Evolutionary conservation across 2,888 invertebrate species (phyloP), one percentile per base, ranked within the genome.

Genomic region (Myathropa florea): DNA sequence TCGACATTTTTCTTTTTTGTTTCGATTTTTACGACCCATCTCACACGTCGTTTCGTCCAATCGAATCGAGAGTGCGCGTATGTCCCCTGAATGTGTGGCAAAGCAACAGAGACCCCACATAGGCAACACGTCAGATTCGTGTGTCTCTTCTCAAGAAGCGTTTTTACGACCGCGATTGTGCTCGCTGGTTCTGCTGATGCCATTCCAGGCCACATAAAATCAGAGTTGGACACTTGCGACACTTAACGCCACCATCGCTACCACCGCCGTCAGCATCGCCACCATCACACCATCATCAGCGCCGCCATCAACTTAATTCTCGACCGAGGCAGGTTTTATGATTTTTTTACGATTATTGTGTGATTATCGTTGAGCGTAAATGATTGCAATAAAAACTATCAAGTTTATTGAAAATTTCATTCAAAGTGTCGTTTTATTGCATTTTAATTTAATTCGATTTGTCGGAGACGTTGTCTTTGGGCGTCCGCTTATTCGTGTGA

Each of bases 331-430:
- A 89, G 89, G 88, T 89, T 89, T 89, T 88, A 90, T 88, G 89
- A 90, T 88, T 86, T 89, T 89, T 89, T 89, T 89, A 89, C 89
- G 89, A 88, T 89, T 83, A 88, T 88, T 89, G 87, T 88, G 88
- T 89, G 89, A 90, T 89, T 89, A 90, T 89, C 89, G 89, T 89
- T 89, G 81, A 89, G 90, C 88, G 83, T 85, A 89, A 90, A 89
- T 89, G 89, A 87, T 88, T 82, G 88, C 85, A 85, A 90, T 89
- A 89, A 89, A 89, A 90, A 89, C 89, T 89, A 89, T 89, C 88
- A 87, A 86, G 84, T 89, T 88, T 88, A 88, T 89, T 88, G 88
- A 88, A 88, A 82, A 89, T 89, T 89, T 89, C 88, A 88, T 88
- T 89, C 86, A 89, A 86, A 86, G 88, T 88, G 84, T 80, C 82